These are phyloP conservation scores for Poecilus cupreus DNA, from an alignment of 2,888 invertebrate species.

Conservation along the genomic window DNA sequence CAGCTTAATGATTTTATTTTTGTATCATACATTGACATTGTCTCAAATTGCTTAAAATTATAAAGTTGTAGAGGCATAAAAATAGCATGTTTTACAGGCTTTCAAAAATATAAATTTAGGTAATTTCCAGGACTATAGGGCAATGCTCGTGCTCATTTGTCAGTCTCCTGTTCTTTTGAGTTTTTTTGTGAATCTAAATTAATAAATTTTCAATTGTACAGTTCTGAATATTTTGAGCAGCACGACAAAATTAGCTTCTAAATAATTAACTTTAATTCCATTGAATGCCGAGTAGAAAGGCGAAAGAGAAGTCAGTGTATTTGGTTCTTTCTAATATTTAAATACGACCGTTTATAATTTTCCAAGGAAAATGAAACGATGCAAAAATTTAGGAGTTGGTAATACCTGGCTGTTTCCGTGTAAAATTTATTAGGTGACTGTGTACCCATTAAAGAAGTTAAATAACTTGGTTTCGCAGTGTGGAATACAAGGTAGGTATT, in stretches of 20 bases:
- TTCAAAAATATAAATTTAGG: too few species aligned
- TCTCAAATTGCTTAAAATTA: too few species aligned
- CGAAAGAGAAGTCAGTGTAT: not conserved
- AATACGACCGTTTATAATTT: constrained; percentile 19
- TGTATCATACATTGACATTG: too few species aligned
- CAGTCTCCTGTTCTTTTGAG: too few species aligned
- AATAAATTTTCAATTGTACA: too few species aligned
- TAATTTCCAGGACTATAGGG: too few species aligned
- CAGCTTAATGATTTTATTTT: too few species aligned
- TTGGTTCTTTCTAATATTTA: constrained; percentile 18
- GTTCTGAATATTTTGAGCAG: too few species aligned
- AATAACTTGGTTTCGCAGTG: constrained; percentile 5
- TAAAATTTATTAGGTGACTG: constrained; percentile 48
- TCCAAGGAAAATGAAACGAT: constrained; percentile 12
- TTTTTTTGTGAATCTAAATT: too few species aligned
- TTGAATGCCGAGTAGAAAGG: not conserved
- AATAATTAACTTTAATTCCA: constrained; percentile 21
- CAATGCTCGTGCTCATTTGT: too few species aligned
- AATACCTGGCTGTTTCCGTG: constrained; percentile 18
- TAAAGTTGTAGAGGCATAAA: too few species aligned
- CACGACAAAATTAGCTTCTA: not conserved
- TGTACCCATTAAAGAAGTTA: constrained; percentile 49
- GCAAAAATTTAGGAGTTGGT: not conserved
- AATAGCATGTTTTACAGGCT: too few species aligned
- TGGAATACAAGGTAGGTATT: not conserved